Evolutionary conservation across 2,797 vertebrate genomes (phyloP).

Genomic region (Mormyrus hasselquistii): DNA sequence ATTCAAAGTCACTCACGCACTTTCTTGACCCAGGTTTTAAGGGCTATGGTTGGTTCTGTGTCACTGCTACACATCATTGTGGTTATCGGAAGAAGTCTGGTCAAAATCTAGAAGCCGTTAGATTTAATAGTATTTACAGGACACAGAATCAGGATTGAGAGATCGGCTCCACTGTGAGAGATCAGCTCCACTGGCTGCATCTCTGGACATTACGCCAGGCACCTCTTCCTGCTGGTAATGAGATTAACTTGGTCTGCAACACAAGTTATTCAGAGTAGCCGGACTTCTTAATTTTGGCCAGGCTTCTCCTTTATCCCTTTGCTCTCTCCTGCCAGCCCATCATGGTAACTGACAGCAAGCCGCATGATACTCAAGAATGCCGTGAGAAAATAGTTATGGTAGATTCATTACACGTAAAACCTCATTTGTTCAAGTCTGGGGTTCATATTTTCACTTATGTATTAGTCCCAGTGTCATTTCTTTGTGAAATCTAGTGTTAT

Average conservation of each 20-base stretch:
- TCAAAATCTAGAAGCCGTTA: slow-evolving; percentile 3
- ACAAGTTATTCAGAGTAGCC: not conserved
- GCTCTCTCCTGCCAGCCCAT: slow-evolving; percentile 58
- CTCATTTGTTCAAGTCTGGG: not conserved
- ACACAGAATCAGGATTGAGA: not conserved
- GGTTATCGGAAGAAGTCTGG: not conserved
- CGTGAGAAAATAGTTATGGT: not conserved
- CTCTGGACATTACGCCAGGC: not conserved
- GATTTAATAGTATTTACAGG: not conserved
- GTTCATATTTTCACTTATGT: not conserved
- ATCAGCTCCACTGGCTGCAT: not conserved
- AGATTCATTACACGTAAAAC: not conserved
- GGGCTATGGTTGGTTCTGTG: not conserved
- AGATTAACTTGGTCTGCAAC: not conserved
- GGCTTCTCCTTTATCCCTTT: slow-evolving; percentile 30
- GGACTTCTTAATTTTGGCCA: slow-evolving; percentile 15
- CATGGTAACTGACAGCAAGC: not conserved
- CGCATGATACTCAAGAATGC: not conserved
- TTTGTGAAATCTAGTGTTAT: not conserved
- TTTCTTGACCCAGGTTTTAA: not conserved
- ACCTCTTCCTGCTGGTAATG: not conserved
- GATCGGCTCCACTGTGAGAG: not conserved
- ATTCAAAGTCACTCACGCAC: not conserved
- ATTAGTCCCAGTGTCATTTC: slow-evolving; percentile 17
- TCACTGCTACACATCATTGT: not conserved